phyloP scores from a whole-genome alignment of 1,140 invertebrate genomes.

The Eupristina koningsbergeri region DNA sequence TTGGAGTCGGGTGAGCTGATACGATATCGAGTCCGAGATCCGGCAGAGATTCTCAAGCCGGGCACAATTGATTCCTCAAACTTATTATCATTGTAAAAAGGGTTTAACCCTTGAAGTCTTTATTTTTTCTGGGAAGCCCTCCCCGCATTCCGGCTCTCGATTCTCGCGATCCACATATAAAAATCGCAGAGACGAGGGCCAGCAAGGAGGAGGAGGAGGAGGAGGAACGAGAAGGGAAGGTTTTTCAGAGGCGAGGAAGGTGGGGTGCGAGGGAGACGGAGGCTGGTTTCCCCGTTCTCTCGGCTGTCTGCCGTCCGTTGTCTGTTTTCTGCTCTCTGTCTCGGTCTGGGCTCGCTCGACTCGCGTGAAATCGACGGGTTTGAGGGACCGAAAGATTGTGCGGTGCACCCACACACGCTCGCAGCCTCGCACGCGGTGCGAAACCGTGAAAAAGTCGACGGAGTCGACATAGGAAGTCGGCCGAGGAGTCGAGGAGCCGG shows the following conservation, averaged over 20 bases:
- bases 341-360: not conserved
- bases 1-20: too few species aligned
- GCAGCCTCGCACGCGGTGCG: not conserved
- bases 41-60: too few species aligned
- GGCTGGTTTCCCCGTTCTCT: not conserved
- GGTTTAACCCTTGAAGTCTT: not conserved
- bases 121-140: not conserved
- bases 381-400: not conserved
- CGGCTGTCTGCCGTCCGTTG: not conserved
- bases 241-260: too few species aligned
- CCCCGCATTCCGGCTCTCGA: not conserved
- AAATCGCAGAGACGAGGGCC: not conserved
- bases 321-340: not conserved
- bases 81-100: not conserved
- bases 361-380: constrained; percentile 24
- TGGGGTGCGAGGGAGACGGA: too few species aligned
- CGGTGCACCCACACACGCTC: not conserved
- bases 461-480: constrained; percentile 37
- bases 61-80: too few species aligned
- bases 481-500: too few species aligned
- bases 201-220: not conserved
- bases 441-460: constrained; percentile 50
- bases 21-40: too few species aligned
- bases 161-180: not conserved
- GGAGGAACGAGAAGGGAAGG: not conserved